These are phyloP conservation scores for Alaudala cheleensis DNA, from an alignment of 2,113 vertebrate genomes.

Conservation along the genomic window DNA sequence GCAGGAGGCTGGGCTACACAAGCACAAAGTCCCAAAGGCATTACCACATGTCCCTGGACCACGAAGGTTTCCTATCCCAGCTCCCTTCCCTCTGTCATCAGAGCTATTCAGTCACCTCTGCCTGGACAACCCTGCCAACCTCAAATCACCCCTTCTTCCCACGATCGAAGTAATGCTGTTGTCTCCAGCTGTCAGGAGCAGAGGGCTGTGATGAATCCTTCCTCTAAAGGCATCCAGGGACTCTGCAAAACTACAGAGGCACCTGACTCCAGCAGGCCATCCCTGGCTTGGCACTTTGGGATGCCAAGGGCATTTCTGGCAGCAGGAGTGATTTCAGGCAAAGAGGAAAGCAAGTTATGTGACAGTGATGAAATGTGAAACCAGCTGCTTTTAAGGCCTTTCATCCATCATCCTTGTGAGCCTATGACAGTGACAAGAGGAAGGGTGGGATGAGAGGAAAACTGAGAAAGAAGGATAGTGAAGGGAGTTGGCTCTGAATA, in stretches of 20 bases:
- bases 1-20: neutral
- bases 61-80: neutral
- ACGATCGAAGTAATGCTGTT: rapidly evolving
- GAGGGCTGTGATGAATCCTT: neutral
- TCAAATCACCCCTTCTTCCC: neutral
- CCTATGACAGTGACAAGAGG: conserved; percentile 29
- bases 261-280: neutral
- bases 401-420: conserved; percentile 55
- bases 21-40: neutral
- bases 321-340: neutral
- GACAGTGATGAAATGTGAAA: conserved; percentile 59
- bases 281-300: neutral
- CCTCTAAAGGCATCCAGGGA: neutral
- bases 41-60: neutral
- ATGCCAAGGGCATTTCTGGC: conserved; percentile 44
- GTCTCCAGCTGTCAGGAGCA: neutral
- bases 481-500: neutral
- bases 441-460: neutral
- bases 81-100: neutral
- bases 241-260: neutral
- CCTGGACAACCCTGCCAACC: rapidly evolving
- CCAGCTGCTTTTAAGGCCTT: conserved; percentile 47
- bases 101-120: neutral
- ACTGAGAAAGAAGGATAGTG: neutral
- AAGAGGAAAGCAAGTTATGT: neutral